Percentiles rank a stretch among this genome's conserved stretches.
Evolutionary conservation across 2,113 vertebrate species (phyloP).

Genomic region (Pholis gunnellus): DNA sequence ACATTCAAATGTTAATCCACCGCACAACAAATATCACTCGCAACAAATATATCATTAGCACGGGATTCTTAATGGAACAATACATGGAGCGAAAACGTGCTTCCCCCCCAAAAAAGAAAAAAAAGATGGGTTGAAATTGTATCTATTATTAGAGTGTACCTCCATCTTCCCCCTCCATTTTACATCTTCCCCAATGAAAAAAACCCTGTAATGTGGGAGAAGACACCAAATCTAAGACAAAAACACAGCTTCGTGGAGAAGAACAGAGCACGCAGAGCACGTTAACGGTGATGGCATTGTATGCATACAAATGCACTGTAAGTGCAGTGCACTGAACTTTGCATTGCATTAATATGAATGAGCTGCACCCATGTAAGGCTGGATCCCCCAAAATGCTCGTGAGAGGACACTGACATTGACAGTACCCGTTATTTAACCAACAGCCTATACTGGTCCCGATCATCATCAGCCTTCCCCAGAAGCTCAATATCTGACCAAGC

Average conservation of each 20-base stretch:
- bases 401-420: conserved; percentile 8
- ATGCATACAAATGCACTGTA: conserved; percentile 6
- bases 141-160: conserved; percentile 64
- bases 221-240: conserved; percentile 43
- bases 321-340: conserved; percentile 24
- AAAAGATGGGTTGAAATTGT: conserved; percentile 42
- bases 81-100: not conserved
- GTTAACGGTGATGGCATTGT: conserved; percentile 10
- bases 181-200: conserved; percentile 56
- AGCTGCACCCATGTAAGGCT: conserved; percentile 35
- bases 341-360: conserved; percentile 55
- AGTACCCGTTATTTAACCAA: conserved; percentile 32
- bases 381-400: conserved; percentile 26
- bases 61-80: not conserved
- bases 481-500: conserved; percentile 53
- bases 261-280: not conserved
- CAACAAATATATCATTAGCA: not conserved
- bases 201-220: conserved; percentile 53
- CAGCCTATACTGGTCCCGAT: conserved; percentile 36
- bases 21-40: not conserved
- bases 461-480: conserved; percentile 12
- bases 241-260: conserved; percentile 14
- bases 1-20: conserved; percentile 6
- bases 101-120: not conserved
- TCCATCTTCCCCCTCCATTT: conserved; percentile 77